phyloP scores from a whole-genome alignment of 2,888 invertebrate species.

The Stenchaetothrips biformis region DNA sequence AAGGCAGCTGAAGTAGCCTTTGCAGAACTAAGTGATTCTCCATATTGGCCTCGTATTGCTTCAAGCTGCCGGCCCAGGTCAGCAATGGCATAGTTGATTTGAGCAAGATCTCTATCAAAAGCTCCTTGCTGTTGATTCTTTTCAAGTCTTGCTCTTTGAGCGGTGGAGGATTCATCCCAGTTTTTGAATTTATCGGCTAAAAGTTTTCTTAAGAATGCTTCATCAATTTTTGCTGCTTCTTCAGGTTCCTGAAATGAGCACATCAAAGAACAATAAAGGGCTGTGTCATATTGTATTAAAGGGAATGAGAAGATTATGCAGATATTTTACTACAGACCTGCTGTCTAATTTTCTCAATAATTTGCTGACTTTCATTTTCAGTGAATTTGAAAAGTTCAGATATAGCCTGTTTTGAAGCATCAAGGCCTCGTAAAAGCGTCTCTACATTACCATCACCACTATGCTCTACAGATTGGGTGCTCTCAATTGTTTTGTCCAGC shows the following conservation, averaged over 20 bases:
- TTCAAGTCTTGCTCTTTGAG: constrained; percentile 57
- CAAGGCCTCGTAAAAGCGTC: constrained; percentile 57
- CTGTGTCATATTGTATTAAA: not conserved
- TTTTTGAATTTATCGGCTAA: constrained; percentile 56
- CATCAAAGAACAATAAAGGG: not conserved
- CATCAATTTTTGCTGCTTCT: constrained; percentile 61
- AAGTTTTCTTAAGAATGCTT: constrained; percentile 59
- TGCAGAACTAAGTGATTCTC: constrained; percentile 65
- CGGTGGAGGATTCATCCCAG: constrained; percentile 61
- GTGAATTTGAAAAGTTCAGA: constrained; percentile 62
- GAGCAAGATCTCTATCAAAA: constrained; percentile 62
- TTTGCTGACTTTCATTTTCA: constrained; percentile 62
- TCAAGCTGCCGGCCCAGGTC: constrained; percentile 60
- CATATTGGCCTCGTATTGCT: constrained; percentile 62
- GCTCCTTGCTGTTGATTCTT: constrained; percentile 60
- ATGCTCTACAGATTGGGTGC: constrained; percentile 50
- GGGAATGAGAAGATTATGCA: constrained; percentile 1
- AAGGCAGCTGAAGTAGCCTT: constrained; percentile 66
- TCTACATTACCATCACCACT: constrained; percentile 49
- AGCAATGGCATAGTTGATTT: constrained; percentile 66
- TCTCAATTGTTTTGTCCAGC: constrained; percentile 57
- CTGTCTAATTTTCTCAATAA: constrained; percentile 61
- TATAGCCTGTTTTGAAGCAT: constrained; percentile 58
- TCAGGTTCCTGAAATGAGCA: constrained; percentile 54
- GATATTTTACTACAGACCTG: constrained; percentile 46